These are phyloP conservation scores for Microctenopoma lineatum DNA, from an alignment of 2,797 vertebrate species.

Conservation along the genomic window DNA sequence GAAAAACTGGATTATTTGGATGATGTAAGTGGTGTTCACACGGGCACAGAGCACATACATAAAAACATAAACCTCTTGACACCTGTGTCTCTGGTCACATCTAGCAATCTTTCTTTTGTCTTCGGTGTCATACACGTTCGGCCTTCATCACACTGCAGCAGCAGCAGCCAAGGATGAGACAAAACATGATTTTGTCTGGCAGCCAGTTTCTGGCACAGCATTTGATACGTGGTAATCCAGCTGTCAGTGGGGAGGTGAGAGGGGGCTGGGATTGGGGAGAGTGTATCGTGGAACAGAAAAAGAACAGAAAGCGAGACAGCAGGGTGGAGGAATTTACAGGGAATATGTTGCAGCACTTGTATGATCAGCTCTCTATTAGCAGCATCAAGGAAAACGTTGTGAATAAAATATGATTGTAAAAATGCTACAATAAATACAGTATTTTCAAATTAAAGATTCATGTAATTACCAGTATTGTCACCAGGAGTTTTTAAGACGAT, in stretches of 20 bases:
- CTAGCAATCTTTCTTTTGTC: constrained; percentile 47
- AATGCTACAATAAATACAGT: background rate
- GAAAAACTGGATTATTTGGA: too few relatives aligned
- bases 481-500: background rate
- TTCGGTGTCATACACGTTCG: constrained; percentile 61
- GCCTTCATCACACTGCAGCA: constrained; percentile 55
- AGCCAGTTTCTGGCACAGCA: constrained; percentile 69
- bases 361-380: background rate
- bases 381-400: background rate
- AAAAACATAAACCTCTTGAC: background rate
- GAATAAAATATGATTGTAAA: background rate
- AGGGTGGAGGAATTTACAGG: constrained; percentile 27
- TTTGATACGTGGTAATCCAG: constrained; percentile 75
- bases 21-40: background rate
- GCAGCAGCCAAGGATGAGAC: constrained; percentile 69
- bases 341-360: background rate
- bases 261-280: background rate
- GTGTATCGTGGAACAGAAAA: constrained; percentile 16
- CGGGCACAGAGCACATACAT: background rate
- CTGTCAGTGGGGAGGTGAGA: constrained; percentile 60
- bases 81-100: constrained; percentile 35
- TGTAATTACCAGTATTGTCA: background rate
- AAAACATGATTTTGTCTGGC: constrained; percentile 77
- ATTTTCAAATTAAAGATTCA: background rate
- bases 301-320: constrained; percentile 29